A percentile compares a stretch with the other conserved stretches of the same genome.
phyloP scores from a whole-genome alignment of 1,140 invertebrate genomes.

The Drosophila melanica region DNA sequence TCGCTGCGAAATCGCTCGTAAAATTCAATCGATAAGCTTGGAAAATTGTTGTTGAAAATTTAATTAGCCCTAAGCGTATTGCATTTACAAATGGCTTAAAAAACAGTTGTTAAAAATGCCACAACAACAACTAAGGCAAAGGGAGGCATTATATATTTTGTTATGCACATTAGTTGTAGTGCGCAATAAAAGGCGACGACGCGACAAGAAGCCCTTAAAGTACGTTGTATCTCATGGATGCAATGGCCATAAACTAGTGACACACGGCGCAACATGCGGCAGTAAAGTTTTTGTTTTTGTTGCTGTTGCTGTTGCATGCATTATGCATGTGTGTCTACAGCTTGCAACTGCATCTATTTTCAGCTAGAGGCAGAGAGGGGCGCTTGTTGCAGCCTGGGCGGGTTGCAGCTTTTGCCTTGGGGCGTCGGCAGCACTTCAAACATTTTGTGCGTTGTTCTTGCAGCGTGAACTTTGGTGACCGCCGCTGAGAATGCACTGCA shows the following conservation, averaged over 20 bases:
- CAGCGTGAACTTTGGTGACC: conserved; percentile 68
- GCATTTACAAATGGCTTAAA: conserved; percentile 39
- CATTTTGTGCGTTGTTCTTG: conserved; percentile 67
- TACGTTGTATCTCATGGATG: conserved; percentile 59
- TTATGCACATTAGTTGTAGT: conserved; percentile 46
- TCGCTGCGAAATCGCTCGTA: conserved; percentile 26
- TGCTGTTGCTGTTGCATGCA: conserved; percentile 32
- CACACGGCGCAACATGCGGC: conserved; percentile 54
- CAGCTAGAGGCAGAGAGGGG: conserved; percentile 9
- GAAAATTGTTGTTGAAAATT: conserved; percentile 52
- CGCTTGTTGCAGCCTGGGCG: not conserved
- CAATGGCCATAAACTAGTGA: conserved; percentile 64
- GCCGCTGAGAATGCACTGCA: conserved; percentile 58
- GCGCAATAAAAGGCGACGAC: conserved; percentile 32
- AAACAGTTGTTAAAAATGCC: conserved; percentile 3
- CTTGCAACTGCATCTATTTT: conserved; percentile 40
- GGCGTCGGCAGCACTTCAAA: conserved; percentile 69
- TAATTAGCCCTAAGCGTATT: conserved; percentile 71
- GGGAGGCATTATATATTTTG: conserved; percentile 44
- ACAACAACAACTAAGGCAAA: not conserved
- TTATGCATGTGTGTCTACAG: conserved; percentile 43
- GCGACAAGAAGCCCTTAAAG: conserved; percentile 69
- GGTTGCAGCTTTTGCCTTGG: conserved; percentile 49
- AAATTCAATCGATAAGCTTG: conserved; percentile 58
- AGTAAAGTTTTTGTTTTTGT: conserved; percentile 4